Conservation (phyloP, 2,113 vertebrate species). For the Tiliqua scincoides region DNA sequence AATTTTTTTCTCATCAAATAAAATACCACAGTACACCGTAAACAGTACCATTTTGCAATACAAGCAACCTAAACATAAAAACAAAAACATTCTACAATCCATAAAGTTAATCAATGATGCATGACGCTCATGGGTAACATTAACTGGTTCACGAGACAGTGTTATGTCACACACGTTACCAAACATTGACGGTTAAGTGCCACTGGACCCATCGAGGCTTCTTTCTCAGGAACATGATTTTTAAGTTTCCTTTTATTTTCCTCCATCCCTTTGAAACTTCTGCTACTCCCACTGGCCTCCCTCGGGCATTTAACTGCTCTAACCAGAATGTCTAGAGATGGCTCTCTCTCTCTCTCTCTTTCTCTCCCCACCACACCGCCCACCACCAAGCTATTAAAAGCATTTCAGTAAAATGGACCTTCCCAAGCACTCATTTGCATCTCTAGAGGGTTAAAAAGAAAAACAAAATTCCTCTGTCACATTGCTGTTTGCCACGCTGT, state of each 20-base stretch:
- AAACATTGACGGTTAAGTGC: background rate
- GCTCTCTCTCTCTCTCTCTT: too few relatives aligned
- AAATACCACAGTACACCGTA: background rate
- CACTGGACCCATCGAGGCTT: background rate
- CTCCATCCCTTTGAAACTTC: background rate
- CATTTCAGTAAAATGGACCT: background rate
- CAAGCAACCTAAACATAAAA: background rate
- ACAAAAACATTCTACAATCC: background rate
- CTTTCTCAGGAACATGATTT: background rate
- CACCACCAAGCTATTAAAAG: slow-evolving; percentile 14
- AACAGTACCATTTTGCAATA: background rate
- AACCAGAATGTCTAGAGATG: background rate
- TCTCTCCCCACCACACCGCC: background rate
- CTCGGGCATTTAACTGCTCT: background rate
- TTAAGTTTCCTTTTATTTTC: background rate
- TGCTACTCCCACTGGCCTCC: background rate
- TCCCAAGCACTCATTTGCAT: background rate
- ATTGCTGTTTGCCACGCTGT: background rate
- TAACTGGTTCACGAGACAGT: background rate
- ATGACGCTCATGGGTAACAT: background rate
- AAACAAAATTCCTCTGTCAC: background rate
- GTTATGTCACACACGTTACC: background rate
- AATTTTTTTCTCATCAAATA: too few relatives aligned
- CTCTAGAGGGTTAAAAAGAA: background rate
- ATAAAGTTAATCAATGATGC: too few relatives aligned